Base-by-base conservation (phyloP, 2,797 vertebrate species). In the Buphagus erythrorhynchus region DNA sequence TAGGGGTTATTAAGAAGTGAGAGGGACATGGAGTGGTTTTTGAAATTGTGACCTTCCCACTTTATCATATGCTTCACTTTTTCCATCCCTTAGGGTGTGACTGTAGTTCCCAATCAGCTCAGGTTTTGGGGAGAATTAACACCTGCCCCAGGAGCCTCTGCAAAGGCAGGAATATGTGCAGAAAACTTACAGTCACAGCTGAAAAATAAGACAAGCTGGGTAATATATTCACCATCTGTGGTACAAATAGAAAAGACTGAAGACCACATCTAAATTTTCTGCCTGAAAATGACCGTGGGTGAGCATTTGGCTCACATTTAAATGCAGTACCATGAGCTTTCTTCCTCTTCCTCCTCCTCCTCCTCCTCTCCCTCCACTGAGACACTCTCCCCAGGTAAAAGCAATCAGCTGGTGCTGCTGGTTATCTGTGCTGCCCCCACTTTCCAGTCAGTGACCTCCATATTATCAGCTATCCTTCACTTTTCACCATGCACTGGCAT, bases 261-360 rank as follows among this genome's bases (percentile, higher is more conserved):
- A 88, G 79, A 80, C 65, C 87, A 86, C 46, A 49, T 61, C 79
- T 93, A 83, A 68, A 88, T 95, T 69, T 93, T 73, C 48, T 92
- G 79, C 55, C 74, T 81, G 80, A 43, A 94, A 81, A 90, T 57
- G 62, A 62, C 69, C 3, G 28, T 71, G 42, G 72, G 68, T 9
- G 46, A 95, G 62, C 12, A 43, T 67, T 86, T 92, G 88, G 73
- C 88, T 92, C 1, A 1, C 0, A 0, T 90, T 90, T 78, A 78
- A 72, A 66, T 45, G 69, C 49, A 51, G 9, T 15, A 54, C 29
- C 21, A 61, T 8, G 36, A 82, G 29, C 9, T 72, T 61, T 86
- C 57, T 66, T 82, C 54, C 16, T 51, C 28, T 54, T 68, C 29
- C 58, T 81, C 36, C 59, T 65, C 45, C 31, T 48, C 76, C 38